Evolutionary conservation across 92 coral and sea anemone genomes (phyloP).

Genomic region (Epizoanthus fatuus): DNA sequence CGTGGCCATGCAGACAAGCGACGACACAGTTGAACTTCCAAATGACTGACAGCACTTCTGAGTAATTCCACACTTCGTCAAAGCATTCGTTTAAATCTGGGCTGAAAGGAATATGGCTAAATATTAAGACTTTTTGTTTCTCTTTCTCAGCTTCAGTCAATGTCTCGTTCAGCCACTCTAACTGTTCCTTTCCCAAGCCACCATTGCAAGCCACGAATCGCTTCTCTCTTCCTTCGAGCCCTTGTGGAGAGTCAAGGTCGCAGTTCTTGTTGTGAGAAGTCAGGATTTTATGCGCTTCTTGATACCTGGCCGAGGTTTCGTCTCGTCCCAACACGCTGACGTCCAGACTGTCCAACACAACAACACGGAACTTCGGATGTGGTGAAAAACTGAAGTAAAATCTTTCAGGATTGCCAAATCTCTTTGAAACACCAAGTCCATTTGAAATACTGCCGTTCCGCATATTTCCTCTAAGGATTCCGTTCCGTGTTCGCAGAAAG

Average conservation of each 20-base stretch:
- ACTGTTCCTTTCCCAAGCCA: constrained; percentile 68
- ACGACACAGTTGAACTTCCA: constrained; percentile 70
- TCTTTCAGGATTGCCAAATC: constrained; percentile 32
- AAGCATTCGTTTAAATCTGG: constrained; percentile 41
- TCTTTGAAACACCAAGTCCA: constrained; percentile 9
- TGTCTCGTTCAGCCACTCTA: constrained; percentile 73
- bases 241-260: constrained; percentile 49
- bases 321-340: constrained; percentile 77
- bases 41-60: constrained; percentile 67
- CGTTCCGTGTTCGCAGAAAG: constrained; percentile 13
- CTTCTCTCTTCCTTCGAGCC: constrained; percentile 62
- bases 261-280: constrained; percentile 66
- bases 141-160: constrained; percentile 61
- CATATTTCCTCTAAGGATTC: background rate
- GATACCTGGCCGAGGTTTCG: constrained; percentile 47
- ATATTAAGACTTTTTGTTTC: constrained; percentile 72
- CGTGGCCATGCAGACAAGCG: constrained; percentile 82
- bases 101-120: constrained; percentile 76
- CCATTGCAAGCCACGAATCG: constrained; percentile 77
- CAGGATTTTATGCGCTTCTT: constrained; percentile 60
- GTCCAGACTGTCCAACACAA: constrained; percentile 79
- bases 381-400: constrained; percentile 74
- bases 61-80: constrained; percentile 72
- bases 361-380: constrained; percentile 70
- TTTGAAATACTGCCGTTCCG: background rate